Evolutionary conservation across 1,140 invertebrate species (phyloP).

Genomic region (Acromyrmex charruanus): DNA sequence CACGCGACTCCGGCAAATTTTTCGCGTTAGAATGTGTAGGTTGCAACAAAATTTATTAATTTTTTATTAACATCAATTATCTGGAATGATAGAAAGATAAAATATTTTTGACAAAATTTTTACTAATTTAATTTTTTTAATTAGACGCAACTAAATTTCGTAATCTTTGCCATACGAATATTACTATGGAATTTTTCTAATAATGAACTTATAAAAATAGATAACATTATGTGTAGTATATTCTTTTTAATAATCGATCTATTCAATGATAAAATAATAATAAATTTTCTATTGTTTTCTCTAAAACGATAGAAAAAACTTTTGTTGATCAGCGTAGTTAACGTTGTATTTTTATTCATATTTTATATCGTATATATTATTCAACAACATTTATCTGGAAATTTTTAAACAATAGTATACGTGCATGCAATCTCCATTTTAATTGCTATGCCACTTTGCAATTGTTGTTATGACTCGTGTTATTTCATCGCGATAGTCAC

Average conservation of each 20-base stretch:
- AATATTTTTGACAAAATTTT: neutral
- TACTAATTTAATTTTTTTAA: no score
- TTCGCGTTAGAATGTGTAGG: neutral
- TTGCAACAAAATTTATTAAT: neutral
- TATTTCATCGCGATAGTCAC: constrained; percentile 34
- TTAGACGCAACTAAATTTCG: neutral
- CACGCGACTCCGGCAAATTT: neutral
- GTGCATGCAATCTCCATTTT: neutral
- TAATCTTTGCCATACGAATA: neutral
- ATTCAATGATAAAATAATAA: neutral
- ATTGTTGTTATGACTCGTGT: constrained; percentile 29
- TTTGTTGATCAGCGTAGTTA: neutral
- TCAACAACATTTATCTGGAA: neutral
- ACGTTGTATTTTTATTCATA: neutral
- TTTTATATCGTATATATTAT: no score
- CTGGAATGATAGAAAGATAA: neutral
- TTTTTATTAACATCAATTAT: neutral
- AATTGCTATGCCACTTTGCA: neutral
- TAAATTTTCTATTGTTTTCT: neutral
- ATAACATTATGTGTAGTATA: neutral
- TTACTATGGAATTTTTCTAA: neutral
- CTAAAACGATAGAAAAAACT: no score
- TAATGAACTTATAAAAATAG: neutral
- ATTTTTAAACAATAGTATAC: neutral
- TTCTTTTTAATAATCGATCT: neutral